These are phyloP conservation scores for Drosophila yakuba DNA, from an alignment of 1,140 invertebrate genomes.

Conservation along the genomic window DNA sequence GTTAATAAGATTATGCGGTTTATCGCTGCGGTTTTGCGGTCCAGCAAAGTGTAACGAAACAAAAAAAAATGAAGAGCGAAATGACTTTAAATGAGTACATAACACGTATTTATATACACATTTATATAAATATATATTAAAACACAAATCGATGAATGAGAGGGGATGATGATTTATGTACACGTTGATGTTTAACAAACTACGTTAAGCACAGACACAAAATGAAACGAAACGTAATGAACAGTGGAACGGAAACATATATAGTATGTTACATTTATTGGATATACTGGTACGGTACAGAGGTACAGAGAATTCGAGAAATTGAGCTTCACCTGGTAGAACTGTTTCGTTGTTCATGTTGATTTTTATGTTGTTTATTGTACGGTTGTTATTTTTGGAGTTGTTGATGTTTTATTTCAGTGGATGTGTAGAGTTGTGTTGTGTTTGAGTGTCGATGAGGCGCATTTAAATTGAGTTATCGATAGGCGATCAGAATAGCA, in stretches of 20 bases:
- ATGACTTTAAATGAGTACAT: not conserved
- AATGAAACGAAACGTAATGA: conserved; percentile 41
- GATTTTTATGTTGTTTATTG: conserved; percentile 34
- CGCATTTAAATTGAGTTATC: conserved; percentile 31
- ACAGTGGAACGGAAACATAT: conserved; percentile 40
- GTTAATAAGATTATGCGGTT: conserved; percentile 58
- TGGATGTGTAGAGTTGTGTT: conserved; percentile 15
- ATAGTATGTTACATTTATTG: conserved; percentile 33
- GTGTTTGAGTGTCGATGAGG: conserved; percentile 19
- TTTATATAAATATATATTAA: conserved; percentile 4
- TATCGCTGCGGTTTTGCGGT: conserved; percentile 37
- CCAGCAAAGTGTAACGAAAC: conserved; percentile 25
- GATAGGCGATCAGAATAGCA: conserved; percentile 39
- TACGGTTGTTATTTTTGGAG: conserved; percentile 47
- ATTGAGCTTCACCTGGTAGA: conserved; percentile 83
- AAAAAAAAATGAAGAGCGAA: conserved; percentile 7
- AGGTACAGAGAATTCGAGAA: conserved; percentile 67
- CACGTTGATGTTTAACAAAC: conserved; percentile 26
- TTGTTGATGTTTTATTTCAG: conserved; percentile 40
- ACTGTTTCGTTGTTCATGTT: conserved; percentile 70
- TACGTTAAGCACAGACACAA: conserved; percentile 41
- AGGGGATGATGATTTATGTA: conserved; percentile 24
- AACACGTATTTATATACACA: conserved; percentile 3
- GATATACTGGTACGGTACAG: conserved; percentile 32
- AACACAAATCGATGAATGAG: conserved; percentile 14